phyloP scores from a whole-genome alignment of 2,888 invertebrate genomes.

The Drosophila cracens region DNA sequence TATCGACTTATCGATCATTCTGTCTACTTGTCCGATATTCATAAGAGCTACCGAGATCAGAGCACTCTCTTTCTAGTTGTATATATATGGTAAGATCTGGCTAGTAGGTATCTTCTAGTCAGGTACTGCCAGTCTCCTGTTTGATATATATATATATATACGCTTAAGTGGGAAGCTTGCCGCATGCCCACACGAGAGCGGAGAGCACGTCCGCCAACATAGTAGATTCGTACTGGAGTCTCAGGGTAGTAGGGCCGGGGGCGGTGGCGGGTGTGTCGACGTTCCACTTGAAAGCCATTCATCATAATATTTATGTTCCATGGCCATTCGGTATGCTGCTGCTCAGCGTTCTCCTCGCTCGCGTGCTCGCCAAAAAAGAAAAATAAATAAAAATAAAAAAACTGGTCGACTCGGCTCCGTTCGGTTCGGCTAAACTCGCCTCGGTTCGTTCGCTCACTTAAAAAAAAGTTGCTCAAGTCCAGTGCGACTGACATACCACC shows the following conservation, averaged over 20 bases:
- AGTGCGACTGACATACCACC: slow-evolving; percentile 58
- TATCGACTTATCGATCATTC: not conserved
- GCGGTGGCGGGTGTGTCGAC: slow-evolving; percentile 30
- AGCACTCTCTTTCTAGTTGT: not conserved
- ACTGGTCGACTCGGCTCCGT: slow-evolving; percentile 48
- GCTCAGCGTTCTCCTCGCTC: slow-evolving; percentile 39
- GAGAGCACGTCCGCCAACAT: slow-evolving; percentile 32
- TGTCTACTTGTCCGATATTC: not conserved
- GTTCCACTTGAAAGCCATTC: slow-evolving; percentile 80
- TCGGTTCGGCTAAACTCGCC: slow-evolving; percentile 21
- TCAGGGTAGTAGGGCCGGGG: slow-evolving; percentile 42
- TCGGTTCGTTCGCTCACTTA: slow-evolving; percentile 63
- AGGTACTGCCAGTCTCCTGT: not conserved
- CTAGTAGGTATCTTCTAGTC: not conserved
- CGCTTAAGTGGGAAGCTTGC: slow-evolving; percentile 41
- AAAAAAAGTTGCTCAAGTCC: slow-evolving; percentile 69
- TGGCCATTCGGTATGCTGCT: slow-evolving; percentile 34
- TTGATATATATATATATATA: slow-evolving; percentile 9
- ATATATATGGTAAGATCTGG: not conserved
- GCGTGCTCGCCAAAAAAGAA: slow-evolving; percentile 17
- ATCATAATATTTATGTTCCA: slow-evolving; percentile 69
- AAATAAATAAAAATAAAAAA: slow-evolving; percentile 4
- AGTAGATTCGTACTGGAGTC: slow-evolving; percentile 23
- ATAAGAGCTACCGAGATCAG: not conserved
- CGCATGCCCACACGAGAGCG: slow-evolving; percentile 48